Base-by-base conservation (phyloP, 2,797 vertebrate species). In the Coregonus suidteri region DNA sequence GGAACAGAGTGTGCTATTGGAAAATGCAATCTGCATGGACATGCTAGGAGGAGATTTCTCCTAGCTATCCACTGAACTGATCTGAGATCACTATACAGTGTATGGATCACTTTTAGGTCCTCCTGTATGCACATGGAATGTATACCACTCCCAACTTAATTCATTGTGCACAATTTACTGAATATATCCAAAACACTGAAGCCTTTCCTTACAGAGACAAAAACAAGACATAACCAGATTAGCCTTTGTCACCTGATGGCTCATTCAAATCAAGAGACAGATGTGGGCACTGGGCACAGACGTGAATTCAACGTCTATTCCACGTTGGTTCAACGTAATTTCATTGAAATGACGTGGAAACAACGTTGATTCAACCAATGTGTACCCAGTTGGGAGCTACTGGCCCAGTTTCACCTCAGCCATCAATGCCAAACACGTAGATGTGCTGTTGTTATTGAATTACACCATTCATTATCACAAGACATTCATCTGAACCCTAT, bases 1-100 rank as follows among this genome's bases (percentile, higher is more conserved):
- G 84, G 74, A 86, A 83, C 77, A 82, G 81, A 77, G 62, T 68
- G 71, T 72, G 73, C 62, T 66, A 67, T 77, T 51, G 52, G 75
- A 53, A 69, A 85, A 85, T 52, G 51, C 25, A 75, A 74, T 81
- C 75, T 78, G 66, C 66, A 74, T 6, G 18, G 67, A 66, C 34
- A 68, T 73, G 76, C 34, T 73, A n/a, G 53, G 69, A 62, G n/a
- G 56, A 59, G 18, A 59, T 6, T 18, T 20, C 20, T 59, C 16
- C 16, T 20, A 59, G 16, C 56, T 20, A 18, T 18, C n/a, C 16
- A 59, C 18, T 59, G n/a, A 7, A 18, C 41, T 47, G 41, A 59
- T 59, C 56, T 59, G 56, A 6, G n/a, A 6, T 18, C 5, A 20
- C 18, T 59, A n/a, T n/a, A 59, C 52, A 53, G 15, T 11, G 11